Conservation (phyloP, 2,888 invertebrate species). For the Lasiommata megera region DNA sequence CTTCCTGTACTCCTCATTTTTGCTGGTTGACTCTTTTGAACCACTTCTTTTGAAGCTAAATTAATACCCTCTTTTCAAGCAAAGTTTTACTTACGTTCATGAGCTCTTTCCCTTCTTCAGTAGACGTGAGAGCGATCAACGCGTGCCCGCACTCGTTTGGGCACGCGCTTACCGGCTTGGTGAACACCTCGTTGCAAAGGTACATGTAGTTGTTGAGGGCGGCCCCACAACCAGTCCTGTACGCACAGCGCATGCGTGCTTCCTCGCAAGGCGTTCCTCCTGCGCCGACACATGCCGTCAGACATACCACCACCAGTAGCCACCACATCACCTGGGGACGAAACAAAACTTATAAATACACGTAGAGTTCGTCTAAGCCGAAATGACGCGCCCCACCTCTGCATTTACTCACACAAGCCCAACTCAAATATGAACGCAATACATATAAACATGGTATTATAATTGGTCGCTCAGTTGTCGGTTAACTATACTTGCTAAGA, state of each 20-base stretch:
- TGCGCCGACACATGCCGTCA: conserved; percentile 50
- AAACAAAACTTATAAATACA: too few relatives aligned
- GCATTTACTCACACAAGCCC: too few relatives aligned
- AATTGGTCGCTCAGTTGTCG: too few relatives aligned
- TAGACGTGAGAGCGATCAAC: conserved; percentile 89
- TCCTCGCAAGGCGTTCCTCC: conserved; percentile 80
- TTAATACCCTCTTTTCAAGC: too few relatives aligned
- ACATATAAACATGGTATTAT: too few relatives aligned
- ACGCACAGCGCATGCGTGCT: conserved; percentile 87
- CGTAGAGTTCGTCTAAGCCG: too few relatives aligned
- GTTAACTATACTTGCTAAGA: too few relatives aligned
- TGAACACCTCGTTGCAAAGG: conserved; percentile 86
- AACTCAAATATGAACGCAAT: too few relatives aligned
- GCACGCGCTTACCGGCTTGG: conserved; percentile 81
- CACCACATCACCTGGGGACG: conserved; percentile 65
- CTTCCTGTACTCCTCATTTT: too few relatives aligned
- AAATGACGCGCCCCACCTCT: too few relatives aligned
- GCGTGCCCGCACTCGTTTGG: conserved; percentile 88
- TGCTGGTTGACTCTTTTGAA: too few relatives aligned
- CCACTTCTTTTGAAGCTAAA: too few relatives aligned
- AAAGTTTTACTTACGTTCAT: conserved; percentile 83
- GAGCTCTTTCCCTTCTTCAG: conserved; percentile 88
- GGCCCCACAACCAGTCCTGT: conserved; percentile 87
- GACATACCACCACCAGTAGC: conserved; percentile 53
- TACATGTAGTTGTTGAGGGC: conserved; percentile 89